A percentile compares a stretch with the other conserved stretches of the same genome.
phyloP scores from a whole-genome alignment of 2,113 vertebrate species.

The Pleuronectes platessa region DNA sequence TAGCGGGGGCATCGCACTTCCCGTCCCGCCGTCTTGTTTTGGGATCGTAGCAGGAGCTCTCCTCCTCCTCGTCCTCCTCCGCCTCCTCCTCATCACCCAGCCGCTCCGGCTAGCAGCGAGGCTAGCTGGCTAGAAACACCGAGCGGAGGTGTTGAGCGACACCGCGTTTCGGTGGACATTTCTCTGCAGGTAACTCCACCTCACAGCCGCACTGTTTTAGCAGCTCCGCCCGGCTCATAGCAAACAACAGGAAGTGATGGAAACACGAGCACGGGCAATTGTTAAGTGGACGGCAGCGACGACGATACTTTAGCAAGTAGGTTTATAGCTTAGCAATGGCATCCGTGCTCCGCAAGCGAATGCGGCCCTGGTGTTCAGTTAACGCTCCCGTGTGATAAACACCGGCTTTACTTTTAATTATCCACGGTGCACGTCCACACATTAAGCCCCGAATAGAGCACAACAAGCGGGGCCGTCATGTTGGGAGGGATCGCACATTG shows the following conservation, averaged over 20 bases:
- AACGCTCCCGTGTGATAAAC: background rate
- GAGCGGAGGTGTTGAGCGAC: constrained; percentile 63
- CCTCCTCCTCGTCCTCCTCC: constrained; percentile 16
- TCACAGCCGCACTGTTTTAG: background rate
- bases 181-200: constrained; percentile 76
- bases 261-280: background rate
- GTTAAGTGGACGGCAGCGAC: background rate
- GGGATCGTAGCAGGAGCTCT: constrained; percentile 15
- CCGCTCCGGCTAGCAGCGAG: constrained; percentile 70
- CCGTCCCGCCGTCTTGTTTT: constrained; percentile 7
- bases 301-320: constrained; percentile 48
- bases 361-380: constrained; percentile 60
- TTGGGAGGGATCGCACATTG: constrained; percentile 27
- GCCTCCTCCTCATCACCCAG: constrained; percentile 35
- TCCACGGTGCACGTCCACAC: background rate
- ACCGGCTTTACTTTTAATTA: background rate
- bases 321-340: constrained; percentile 69
- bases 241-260: background rate
- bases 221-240: background rate
- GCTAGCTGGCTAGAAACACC: constrained; percentile 68
- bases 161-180: constrained; percentile 67
- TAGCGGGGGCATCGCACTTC: background rate
- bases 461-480: background rate
- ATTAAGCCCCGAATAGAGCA: background rate
- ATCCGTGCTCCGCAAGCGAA: constrained; percentile 15